A percentile compares a stretch with the other conserved stretches of the same genome.
phyloP scores from a whole-genome alignment of 2,113 vertebrate species.

The Oophaga pumilio region DNA sequence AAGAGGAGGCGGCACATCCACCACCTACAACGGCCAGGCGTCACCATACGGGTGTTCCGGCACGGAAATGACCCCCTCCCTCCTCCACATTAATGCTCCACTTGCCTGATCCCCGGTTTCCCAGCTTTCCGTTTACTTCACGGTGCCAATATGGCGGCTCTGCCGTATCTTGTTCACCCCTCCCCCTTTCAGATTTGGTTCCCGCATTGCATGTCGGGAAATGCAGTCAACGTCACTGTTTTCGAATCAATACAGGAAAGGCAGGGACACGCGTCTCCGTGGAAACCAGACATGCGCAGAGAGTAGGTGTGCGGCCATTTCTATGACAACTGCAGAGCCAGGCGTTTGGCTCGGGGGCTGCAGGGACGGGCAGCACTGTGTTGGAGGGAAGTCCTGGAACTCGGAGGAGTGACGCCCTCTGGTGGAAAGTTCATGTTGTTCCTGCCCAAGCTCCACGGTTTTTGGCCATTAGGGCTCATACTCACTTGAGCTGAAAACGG shows the following conservation, averaged over 20 bases:
- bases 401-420: no score
- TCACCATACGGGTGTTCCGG: not conserved
- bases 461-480: no score
- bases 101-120: constrained; percentile 56
- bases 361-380: no score
- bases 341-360: no score
- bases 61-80: not conserved
- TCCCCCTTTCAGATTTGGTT: constrained; percentile 26
- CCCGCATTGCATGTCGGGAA: constrained; percentile 78
- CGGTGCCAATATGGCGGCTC: constrained; percentile 67
- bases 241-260: constrained; percentile 83
- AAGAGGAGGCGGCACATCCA: no score
- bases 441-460: no score
- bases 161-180: constrained; percentile 40
- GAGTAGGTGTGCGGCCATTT: not conserved
- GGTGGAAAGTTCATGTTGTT: no score
- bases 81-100: constrained; percentile 40
- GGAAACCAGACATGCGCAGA: constrained; percentile 63
- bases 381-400: no score
- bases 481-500: no score
- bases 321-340: constrained; percentile 45
- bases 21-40: not conserved
- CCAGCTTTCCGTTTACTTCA: constrained; percentile 27
- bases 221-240: constrained; percentile 62
- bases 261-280: constrained; percentile 66